Base-by-base conservation (phyloP, 2,797 vertebrate genomes). In the Tachyglossus aculeatus region DNA sequence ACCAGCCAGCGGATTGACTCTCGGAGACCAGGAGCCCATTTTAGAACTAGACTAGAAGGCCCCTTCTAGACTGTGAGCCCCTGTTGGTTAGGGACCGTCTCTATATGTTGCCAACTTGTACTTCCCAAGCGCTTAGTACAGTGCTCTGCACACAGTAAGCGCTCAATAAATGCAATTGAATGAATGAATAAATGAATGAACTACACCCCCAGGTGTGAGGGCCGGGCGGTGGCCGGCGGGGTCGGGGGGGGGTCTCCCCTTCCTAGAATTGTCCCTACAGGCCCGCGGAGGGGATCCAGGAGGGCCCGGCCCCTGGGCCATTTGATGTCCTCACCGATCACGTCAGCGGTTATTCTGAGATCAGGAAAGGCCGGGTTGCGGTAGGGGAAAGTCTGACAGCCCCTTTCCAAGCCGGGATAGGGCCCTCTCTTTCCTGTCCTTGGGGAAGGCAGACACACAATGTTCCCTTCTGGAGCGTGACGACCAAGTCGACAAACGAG, bases 261-360 rank as follows among this genome's bases (percentile, higher is more conserved):
- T 58, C 58, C 6, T 40, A 57, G 57, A 44, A 29, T 48, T 61
- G 40, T 48, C 83, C 75, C 34, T 45, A 64, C 67, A 1, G 0
- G 52, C 59, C 70, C 58, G 29, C 54, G 19, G 37, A 72, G 72
- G 58, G 77, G 60, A 24, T 51, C 40, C 71, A 12, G 63, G 71
- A 61, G 57, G 75, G 69, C 80, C 47, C 62, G 60, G 77, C 43
- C 50, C 22, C 33, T 33, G 47, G 11, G 57, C 41, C 37, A 1
- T 67, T 70, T 54, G 50, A 71, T 71, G 65, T 65, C 76, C 73
- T 47, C 36, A 4, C 36, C 22, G 31, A 73, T 90, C 67, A 83
- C 83, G 84, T 93, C 90, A 92, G 72, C 61, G 78, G 55, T 86
- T 91, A 91, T 91, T 92, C 90, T 84, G 88, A 80, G 80, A 74